phyloP scores from a whole-genome alignment of 2,113 vertebrate genomes.

The Xiphias gladius region DNA sequence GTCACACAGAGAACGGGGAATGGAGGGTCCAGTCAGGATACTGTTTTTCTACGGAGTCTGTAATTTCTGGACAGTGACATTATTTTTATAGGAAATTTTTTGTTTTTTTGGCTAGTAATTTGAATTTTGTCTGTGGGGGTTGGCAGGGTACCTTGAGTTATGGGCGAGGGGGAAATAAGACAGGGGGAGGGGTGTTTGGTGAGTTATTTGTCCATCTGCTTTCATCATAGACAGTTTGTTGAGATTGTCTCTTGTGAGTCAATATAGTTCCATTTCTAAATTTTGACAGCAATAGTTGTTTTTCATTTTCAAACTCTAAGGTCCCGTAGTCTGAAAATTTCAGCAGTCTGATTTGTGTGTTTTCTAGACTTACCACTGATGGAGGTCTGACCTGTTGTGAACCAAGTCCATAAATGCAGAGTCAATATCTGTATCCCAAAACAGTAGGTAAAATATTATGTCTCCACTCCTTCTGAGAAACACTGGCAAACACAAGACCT shows the following conservation, averaged over 20 bases:
- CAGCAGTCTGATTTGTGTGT: conserved; percentile 16
- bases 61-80: neutral
- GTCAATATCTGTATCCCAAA: conserved; percentile 61
- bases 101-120: conserved; percentile 5
- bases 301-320: conserved; percentile 3
- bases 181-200: neutral
- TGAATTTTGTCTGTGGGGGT: neutral
- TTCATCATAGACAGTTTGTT: neutral
- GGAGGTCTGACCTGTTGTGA: conserved; percentile 23
- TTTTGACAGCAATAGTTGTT: neutral
- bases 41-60: conserved; percentile 14
- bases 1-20: conserved; percentile 22
- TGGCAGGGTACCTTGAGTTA: neutral
- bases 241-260: neutral
- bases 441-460: conserved; percentile 56
- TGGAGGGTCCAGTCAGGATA: conserved; percentile 22
- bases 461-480: conserved; percentile 41
- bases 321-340: conserved; percentile 8
- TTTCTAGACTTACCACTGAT: conserved; percentile 12
- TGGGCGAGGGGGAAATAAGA: neutral
- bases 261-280: neutral
- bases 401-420: conserved; percentile 45
- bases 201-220: neutral
- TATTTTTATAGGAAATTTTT: neutral
- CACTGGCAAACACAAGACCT: conserved; percentile 39